Evolutionary conservation across 2,797 vertebrate species (phyloP).

Genomic region (Enteromius treurensis): DNA sequence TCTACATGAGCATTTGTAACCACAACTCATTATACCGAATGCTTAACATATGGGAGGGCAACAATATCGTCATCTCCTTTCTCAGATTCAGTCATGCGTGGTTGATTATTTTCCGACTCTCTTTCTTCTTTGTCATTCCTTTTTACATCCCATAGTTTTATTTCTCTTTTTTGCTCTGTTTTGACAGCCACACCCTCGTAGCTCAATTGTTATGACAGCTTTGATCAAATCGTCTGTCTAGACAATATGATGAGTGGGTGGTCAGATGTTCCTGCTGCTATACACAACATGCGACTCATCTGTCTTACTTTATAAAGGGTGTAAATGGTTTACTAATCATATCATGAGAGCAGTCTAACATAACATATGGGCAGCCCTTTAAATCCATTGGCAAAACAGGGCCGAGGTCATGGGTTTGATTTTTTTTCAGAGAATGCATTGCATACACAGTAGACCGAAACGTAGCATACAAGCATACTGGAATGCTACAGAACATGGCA

Average conservation of each 20-base stretch:
- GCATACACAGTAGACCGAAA: not conserved
- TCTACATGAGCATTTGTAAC: slow-evolving; percentile 18
- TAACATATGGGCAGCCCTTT: not conserved
- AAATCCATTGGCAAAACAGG: not conserved
- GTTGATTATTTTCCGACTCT: not conserved
- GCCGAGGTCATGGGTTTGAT: not conserved
- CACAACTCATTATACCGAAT: not conserved
- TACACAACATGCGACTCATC: slow-evolving; percentile 26
- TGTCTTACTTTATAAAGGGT: slow-evolving; percentile 17
- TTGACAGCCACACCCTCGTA: slow-evolving; percentile 46
- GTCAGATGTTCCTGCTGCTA: slow-evolving; percentile 39
- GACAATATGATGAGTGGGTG: slow-evolving; percentile 51
- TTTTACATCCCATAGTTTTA: slow-evolving; percentile 9
- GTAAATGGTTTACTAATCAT: slow-evolving; percentile 23
- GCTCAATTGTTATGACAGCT: slow-evolving; percentile 57
- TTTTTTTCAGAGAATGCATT: not conserved
- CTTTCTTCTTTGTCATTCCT: not conserved
- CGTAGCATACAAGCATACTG: not conserved
- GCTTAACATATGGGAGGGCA: not conserved
- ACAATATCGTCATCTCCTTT: not conserved
- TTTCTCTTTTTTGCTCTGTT: slow-evolving; percentile 5
- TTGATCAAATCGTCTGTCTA: slow-evolving; percentile 54
- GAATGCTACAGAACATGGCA: not conserved
- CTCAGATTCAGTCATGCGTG: not conserved
- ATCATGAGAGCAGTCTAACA: not conserved